Conservation (phyloP, 2,113 vertebrate species). For the Lepisosteus oculatus region DNA sequence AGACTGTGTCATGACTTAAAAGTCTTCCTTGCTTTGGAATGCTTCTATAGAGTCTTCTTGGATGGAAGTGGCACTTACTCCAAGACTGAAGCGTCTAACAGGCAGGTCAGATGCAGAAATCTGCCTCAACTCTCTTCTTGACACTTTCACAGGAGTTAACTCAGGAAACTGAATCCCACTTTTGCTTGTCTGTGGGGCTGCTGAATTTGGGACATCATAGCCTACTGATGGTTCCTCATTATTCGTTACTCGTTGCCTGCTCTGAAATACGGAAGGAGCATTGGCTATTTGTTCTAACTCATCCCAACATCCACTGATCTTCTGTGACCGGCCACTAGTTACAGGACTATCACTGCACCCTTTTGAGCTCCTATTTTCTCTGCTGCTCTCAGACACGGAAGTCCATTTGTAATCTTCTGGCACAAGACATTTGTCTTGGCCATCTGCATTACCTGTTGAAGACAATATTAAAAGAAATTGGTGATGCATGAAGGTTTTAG, state of each 20-base stretch:
- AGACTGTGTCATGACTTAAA: constrained; percentile 40
- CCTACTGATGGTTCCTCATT: constrained; percentile 32
- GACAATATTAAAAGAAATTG: background rate
- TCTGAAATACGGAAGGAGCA: background rate
- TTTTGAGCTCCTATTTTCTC: constrained; percentile 35
- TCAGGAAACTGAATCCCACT: constrained; percentile 35
- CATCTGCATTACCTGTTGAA: constrained; percentile 39
- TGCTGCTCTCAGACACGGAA: constrained; percentile 37
- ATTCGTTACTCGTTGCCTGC: constrained; percentile 23
- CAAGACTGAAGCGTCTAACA: constrained; percentile 49
- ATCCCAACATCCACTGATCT: too few species aligned
- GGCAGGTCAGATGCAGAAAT: constrained; percentile 62
- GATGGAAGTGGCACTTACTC: constrained; percentile 49
- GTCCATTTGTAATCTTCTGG: constrained; percentile 51
- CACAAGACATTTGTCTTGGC: constrained; percentile 33
- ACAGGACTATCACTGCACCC: constrained; percentile 30
- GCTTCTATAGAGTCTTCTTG: constrained; percentile 70
- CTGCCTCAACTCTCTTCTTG: constrained; percentile 67
- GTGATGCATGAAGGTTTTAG: too few species aligned
- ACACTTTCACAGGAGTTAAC: constrained; percentile 62
- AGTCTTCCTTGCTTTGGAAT: constrained; percentile 48
- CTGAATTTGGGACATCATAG: constrained; percentile 34
- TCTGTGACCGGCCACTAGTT: too few species aligned
- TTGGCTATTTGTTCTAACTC: too few species aligned
- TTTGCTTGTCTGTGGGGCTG: constrained; percentile 27